Base-by-base conservation (phyloP, 2,113 vertebrate species). In the Scomber japonicus region DNA sequence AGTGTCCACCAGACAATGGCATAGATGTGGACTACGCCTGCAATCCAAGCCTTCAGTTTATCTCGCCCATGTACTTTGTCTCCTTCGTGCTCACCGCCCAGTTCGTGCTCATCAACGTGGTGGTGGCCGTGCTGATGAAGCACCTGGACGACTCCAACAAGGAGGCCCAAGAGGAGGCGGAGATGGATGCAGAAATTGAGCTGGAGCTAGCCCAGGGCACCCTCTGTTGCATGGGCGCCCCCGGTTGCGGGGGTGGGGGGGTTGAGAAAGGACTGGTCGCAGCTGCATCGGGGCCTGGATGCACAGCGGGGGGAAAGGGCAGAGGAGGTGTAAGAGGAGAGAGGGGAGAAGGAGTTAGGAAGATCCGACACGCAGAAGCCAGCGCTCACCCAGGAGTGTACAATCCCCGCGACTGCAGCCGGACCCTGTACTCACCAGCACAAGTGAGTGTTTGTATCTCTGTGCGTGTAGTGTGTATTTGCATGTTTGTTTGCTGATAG, bases 81-180 rank as follows among this genome's bases (percentile, higher is more conserved):
- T 99, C 97, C 96, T 99, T 99, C 63, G 98, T 99, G 95, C 97
- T 99, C 95, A 99, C 98, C 54, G 98, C 98, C 64, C 98, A 99
- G 96, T 99, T 99, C 56, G 98, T 99, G 92, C 98, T 99, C 93
- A 98, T 99, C 96, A 99, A 99, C 8, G 98, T 99, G 95, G 98
- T 99, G 93, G 98, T 99, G 93, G 98, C 98, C 2, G 98, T 99
- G 93, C 97, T 99, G 83, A 99, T 99, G 98, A 99, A 99, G 90
- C 98, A 99, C 88, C 96, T 99, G 45, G 98, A 99, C 0, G 98
- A 99, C 94, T 99, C 97, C 94, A 99, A 99, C 95, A 99, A 99
- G 91, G 98, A 99, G 93, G 98, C 97, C n/a, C 96, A 97, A 93
- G 98, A 99, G 94, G 97, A 99, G 50, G 98, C 98, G 0, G 98